Conservation (phyloP, 2,888 invertebrate genomes). For the Cataglyphis livida region DNA sequence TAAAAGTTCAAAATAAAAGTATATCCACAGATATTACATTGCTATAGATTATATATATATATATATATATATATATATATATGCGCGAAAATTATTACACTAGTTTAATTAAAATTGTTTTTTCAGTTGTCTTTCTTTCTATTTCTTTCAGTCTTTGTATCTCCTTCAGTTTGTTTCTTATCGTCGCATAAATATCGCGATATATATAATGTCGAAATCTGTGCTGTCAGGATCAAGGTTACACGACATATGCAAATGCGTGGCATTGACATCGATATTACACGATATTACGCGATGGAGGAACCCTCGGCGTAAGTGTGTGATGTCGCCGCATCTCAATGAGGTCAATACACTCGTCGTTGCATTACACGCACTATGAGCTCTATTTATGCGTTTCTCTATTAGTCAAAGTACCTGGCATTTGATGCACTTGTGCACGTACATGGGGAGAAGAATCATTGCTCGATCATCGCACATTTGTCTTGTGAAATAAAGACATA, state of each 20-base stretch:
- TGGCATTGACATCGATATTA: conserved; percentile 71
- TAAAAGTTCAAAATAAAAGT: not conserved
- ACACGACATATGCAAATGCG: conserved; percentile 20
- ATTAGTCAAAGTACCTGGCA: conserved; percentile 34
- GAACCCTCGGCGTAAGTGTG: conserved; percentile 46
- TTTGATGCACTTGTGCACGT: conserved; percentile 17
- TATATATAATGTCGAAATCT: not conserved
- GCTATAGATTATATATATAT: no score
- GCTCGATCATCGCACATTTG: not conserved
- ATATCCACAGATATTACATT: not conserved
- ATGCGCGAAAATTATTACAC: no score
- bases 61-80: no score
- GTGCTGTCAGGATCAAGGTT: conserved; percentile 23
- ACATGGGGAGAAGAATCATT: not conserved
- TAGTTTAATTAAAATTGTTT: no score
- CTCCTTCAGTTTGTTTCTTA: not conserved
- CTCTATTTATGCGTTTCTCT: conserved; percentile 68
- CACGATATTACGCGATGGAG: conserved; percentile 51
- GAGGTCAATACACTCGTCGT: conserved; percentile 77
- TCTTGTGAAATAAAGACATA: not conserved
- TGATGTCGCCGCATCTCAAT: conserved; percentile 56
- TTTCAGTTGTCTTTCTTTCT: no score
- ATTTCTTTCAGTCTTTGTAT: no score
- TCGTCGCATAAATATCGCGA: not conserved
- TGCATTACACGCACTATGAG: conserved; percentile 61